A percentile compares a stretch with the other conserved stretches of the same genome.
phyloP scores from a whole-genome alignment of 1,140 invertebrate species.

The Monomorium pharaonis region DNA sequence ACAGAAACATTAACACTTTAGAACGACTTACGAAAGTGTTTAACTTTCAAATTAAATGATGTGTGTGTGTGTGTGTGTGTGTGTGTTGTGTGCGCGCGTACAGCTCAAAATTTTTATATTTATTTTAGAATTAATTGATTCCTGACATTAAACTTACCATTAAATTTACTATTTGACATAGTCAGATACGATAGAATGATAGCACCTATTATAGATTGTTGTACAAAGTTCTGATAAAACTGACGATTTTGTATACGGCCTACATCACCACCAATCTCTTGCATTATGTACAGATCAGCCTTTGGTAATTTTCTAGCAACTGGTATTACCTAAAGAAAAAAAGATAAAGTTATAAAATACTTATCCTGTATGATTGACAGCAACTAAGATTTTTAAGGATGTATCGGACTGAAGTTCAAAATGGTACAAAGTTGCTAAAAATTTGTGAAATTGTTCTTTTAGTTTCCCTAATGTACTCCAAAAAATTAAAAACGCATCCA shows the following conservation, averaged over 20 bases:
- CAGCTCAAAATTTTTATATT: background rate
- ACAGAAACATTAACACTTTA: background rate
- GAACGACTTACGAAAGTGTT: background rate
- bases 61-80: no score
- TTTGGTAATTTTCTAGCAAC: slow-evolving; percentile 19
- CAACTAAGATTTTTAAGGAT: background rate
- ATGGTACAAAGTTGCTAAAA: no score
- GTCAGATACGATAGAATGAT: slow-evolving; percentile 28
- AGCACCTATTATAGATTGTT: background rate
- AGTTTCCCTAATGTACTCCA: no score
- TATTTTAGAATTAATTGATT: background rate
- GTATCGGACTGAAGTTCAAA: no score
- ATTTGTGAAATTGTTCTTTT: no score
- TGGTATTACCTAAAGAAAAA: slow-evolving; percentile 14
- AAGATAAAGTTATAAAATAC: background rate
- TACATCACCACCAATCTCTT: background rate
- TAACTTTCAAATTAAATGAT: background rate
- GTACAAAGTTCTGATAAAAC: background rate
- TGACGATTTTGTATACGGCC: background rate
- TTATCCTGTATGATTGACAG: background rate
- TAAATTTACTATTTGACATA: background rate
- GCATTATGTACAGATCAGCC: slow-evolving; percentile 40
- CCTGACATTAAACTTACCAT: background rate
- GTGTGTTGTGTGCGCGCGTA: no score
- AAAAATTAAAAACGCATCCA: no score